These are phyloP conservation scores for Xestia ashworthii DNA, from an alignment of 2,888 invertebrate species.

Conservation along the genomic window DNA sequence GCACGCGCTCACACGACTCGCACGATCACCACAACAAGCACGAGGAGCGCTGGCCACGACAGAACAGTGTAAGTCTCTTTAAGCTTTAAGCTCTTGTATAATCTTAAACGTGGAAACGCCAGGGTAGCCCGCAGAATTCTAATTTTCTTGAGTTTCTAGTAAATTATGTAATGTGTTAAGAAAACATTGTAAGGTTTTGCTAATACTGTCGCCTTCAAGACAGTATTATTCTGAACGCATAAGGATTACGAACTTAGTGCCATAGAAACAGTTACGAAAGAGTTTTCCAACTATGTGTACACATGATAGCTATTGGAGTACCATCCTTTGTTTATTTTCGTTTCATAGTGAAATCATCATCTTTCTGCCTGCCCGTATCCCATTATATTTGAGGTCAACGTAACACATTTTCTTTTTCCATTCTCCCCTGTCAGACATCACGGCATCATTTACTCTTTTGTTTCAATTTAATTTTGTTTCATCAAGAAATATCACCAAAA, in stretches of 20 bases:
- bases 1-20: slow-evolving; percentile 90
- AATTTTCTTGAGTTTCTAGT: no score
- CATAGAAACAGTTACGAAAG: not conserved
- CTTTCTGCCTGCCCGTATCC: no score
- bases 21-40: slow-evolving; percentile 82
- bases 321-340: not conserved
- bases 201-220: not conserved
- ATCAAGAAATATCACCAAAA: not conserved
- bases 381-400: no score
- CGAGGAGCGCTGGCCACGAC: slow-evolving; percentile 93
- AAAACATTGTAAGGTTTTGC: not conserved
- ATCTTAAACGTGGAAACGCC: no score
- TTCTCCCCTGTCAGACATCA: no score
- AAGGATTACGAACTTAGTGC: not conserved
- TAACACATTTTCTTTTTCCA: no score
- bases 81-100: no score
- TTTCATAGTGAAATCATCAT: no score
- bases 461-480: no score
- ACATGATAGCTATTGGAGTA: not conserved
- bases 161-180: not conserved
- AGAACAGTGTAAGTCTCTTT: slow-evolving; percentile 92
- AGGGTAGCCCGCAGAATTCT: no score
- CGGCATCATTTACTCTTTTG: no score
- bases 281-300: not conserved
- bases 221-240: not conserved